Percentiles rank a stretch among this genome's conserved stretches.
These are phyloP conservation scores for Anguilla obscura DNA, from an alignment of 2,797 vertebrate species.

Conservation along the genomic window DNA sequence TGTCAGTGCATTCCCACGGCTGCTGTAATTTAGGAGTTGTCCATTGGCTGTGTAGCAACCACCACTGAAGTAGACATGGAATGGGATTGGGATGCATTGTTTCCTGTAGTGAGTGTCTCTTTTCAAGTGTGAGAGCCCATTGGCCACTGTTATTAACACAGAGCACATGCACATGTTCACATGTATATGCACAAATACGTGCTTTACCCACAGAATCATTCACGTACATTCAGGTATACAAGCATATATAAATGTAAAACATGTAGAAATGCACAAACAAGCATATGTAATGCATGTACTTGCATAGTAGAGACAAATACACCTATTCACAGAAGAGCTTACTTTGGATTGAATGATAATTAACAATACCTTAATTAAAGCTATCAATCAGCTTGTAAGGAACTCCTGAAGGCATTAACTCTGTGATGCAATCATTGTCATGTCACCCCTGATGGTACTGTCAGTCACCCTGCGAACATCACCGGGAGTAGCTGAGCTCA, in stretches of 20 bases:
- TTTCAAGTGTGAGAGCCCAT: neutral
- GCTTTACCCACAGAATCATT: neutral
- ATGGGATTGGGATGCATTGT: neutral
- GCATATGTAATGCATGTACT: neutral
- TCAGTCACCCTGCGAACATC: neutral
- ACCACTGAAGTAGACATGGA: neutral
- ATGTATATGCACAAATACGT: neutral
- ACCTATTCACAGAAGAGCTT: neutral
- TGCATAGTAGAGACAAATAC: neutral
- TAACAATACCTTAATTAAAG: neutral
- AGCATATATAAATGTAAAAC: neutral
- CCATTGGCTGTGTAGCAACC: neutral
- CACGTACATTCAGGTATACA: slow-evolving; percentile 41
- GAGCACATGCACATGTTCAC: neutral
- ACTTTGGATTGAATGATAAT: neutral
- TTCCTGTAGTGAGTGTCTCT: neutral
- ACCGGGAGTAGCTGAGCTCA: neutral
- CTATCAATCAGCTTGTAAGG: neutral
- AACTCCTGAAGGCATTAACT: neutral
- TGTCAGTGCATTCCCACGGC: neutral
- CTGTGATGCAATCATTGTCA: neutral
- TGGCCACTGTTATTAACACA: neutral
- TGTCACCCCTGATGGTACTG: neutral
- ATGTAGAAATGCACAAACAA: neutral
- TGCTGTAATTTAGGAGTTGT: neutral